phyloP scores from a whole-genome alignment of 2,888 invertebrate genomes.

The Caenorhabditis doughertyi region DNA sequence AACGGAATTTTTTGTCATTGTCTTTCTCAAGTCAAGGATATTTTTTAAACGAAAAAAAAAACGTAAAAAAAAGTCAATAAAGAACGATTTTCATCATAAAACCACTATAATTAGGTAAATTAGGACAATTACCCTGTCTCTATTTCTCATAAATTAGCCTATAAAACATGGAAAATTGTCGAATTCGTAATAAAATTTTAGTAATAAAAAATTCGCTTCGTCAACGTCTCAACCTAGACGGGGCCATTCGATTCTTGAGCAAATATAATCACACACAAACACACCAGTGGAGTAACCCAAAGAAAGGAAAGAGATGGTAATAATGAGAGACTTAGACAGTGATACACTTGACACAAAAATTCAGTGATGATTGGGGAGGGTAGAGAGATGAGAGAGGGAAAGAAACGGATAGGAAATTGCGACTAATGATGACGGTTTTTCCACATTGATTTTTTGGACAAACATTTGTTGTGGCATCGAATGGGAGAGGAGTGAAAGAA shows the following conservation, averaged over 20 bases:
- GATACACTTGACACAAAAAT: neutral
- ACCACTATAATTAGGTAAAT: too few relatives aligned
- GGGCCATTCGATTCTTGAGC: slow-evolving; percentile 15
- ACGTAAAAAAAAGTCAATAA: too few relatives aligned
- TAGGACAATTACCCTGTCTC: neutral
- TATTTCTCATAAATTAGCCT: neutral
- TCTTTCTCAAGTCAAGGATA: too few relatives aligned
- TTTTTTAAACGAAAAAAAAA: too few relatives aligned
- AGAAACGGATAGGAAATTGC: slow-evolving; percentile 14
- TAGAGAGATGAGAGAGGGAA: neutral
- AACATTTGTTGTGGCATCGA: neutral
- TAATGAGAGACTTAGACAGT: slow-evolving; percentile 13
- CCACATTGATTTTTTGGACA: slow-evolving; percentile 29
- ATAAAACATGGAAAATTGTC: neutral
- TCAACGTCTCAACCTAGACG: neutral
- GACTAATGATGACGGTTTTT: slow-evolving; percentile 24
- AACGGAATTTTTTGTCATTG: too few relatives aligned
- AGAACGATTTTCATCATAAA: too few relatives aligned
- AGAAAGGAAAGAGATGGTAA: neutral
- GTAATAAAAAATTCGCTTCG: neutral
- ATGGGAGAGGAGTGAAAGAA: neutral
- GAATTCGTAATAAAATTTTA: neutral
- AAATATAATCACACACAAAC: slow-evolving; percentile 23
- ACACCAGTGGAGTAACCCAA: neutral
- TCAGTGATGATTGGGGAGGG: slow-evolving; percentile 4